Evolutionary conservation across 2,113 vertebrate species (phyloP), one percentile per base, ranked within the genome.

Genomic region (Sakesphorus luctuosus): DNA sequence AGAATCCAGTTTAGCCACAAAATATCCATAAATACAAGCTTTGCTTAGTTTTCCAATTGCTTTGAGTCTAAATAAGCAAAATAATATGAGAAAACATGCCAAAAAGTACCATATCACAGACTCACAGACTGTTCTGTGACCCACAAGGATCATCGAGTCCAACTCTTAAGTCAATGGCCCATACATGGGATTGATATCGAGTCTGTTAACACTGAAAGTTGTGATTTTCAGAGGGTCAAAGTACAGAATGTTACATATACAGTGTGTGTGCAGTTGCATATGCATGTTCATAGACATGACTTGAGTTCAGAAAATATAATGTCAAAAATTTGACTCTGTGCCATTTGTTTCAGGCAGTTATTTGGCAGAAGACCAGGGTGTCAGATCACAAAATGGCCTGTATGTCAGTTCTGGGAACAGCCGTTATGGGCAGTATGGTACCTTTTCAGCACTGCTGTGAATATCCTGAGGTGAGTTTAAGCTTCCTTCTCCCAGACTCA

Each of bases 331-430:
- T 98, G 97, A 97, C 92, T 96, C 96, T 93, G 90, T 98, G 91
- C 97, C 93, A 55, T 98, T 97, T 98, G 93, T 98, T 98, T 96
- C 97, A 99, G 99, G 98, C 98, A 97, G 97, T 98, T 96, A 92
- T 99, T 93, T 99, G 99, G 99, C 99, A 99, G 97, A 99, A 99
- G 97, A 97, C 97, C 96, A 99, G 96, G 96, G 99, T 98, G 92
- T 98, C 98, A 9, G 98, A 99, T 98, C 98, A 98, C 97, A 98
- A 98, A 97, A 98, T 98, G 93, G 99, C 99, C 94, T 98, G 99
- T 89, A 97, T 99, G 94, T 98, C 98, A 52, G 98, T 99, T 58
- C 98, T 99, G 97, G 99, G 99, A 91, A 97, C 98, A 86, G 80
- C 98, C 29, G 43, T 98, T 63, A 98, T 99, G 96, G 93, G 97